These are phyloP conservation scores for Rhadina sibilatrix DNA, from an alignment of 2,113 vertebrate species.

Conservation along the genomic window DNA sequence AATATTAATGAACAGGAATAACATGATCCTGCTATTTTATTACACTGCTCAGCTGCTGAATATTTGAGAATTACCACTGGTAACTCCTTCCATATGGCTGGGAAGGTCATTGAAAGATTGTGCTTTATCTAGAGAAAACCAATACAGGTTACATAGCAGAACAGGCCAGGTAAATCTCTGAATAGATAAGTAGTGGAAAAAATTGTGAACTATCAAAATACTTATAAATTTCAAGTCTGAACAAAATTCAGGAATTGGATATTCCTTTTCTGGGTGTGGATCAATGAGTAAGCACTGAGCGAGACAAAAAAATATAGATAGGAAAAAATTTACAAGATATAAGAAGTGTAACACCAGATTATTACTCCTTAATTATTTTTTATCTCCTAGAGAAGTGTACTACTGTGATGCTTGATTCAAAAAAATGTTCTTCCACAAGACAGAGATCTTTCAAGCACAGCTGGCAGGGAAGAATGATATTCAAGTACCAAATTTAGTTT, in stretches of 20 bases:
- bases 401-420: background rate
- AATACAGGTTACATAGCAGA: background rate
- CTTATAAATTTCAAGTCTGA: background rate
- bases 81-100: background rate
- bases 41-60: background rate
- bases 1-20: background rate
- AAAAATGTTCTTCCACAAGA: background rate
- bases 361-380: background rate
- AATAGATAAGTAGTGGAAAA: background rate
- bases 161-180: background rate
- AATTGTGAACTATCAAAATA: background rate
- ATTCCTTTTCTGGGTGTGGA: background rate
- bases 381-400: background rate
- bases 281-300: background rate
- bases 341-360: background rate
- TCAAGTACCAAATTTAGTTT: background rate
- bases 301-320: background rate
- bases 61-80: background rate
- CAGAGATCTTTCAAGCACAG: background rate
- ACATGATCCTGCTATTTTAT: background rate
- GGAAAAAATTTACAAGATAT: background rate
- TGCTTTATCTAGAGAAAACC: background rate
- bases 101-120: background rate
- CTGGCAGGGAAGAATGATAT: background rate
- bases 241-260: background rate